These are phyloP conservation scores for Metacarcinus magister DNA, from an alignment of 2,888 invertebrate genomes.

Conservation along the genomic window DNA sequence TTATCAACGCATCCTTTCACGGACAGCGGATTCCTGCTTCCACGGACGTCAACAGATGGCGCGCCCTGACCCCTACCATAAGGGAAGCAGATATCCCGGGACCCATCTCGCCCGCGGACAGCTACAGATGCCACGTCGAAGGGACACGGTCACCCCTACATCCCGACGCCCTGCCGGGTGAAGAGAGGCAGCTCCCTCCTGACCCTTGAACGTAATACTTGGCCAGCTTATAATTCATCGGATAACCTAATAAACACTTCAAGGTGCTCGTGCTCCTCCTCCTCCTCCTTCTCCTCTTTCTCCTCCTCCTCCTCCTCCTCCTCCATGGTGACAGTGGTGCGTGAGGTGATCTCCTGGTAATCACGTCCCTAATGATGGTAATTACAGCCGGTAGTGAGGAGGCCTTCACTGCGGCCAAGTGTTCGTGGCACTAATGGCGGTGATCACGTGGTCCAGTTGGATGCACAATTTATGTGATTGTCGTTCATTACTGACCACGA, in stretches of 20 bases:
- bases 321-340: constrained; percentile 4
- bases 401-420: not conserved
- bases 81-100: not conserved
- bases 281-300: not conserved
- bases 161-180: not conserved
- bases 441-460: not conserved
- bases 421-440: not conserved
- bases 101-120: constrained; percentile 41
- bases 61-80: constrained; percentile 19
- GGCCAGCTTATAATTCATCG: not conserved
- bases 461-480: not conserved
- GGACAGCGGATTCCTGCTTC: constrained; percentile 21
- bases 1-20: not conserved
- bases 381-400: not conserved
- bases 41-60: constrained; percentile 27
- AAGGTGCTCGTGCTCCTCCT: not conserved
- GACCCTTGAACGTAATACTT: too few species aligned
- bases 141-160: constrained; percentile 11
- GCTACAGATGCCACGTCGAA: not conserved
- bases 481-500: not conserved
- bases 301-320: not conserved
- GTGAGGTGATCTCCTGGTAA: not conserved
- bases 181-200: not conserved
- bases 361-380: not conserved
- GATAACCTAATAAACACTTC: constrained; percentile 8